Conservation (phyloP, 2,113 vertebrate genomes). For the Tricholaema leucomelas region DNA sequence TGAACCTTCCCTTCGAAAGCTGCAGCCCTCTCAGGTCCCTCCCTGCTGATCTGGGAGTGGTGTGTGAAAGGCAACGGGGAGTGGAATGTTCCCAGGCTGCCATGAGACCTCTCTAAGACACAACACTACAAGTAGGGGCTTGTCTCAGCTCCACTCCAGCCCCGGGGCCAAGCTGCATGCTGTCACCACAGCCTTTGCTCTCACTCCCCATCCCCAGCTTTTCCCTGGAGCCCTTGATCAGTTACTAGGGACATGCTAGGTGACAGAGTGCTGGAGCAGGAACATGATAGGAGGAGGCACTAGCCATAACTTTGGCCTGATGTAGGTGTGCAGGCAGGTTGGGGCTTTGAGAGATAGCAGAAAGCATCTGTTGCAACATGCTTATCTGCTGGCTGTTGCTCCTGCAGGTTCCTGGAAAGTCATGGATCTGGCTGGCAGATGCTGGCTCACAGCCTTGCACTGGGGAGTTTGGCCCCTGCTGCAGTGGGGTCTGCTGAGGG, state of each 20-base stretch:
- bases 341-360: not conserved
- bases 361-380: not conserved
- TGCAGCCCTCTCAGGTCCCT: not conserved
- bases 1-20: not conserved
- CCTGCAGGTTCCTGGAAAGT: not conserved
- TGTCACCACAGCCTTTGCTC: not conserved
- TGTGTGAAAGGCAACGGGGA: not conserved
- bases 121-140: not conserved
- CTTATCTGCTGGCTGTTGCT: not conserved
- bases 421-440: not conserved
- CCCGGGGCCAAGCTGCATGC: not conserved
- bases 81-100: not conserved
- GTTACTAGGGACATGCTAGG: not conserved
- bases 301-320: not conserved
- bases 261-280: not conserved
- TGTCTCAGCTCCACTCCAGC: not conserved
- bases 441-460: accelerated
- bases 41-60: not conserved
- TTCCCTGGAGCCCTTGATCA: not conserved
- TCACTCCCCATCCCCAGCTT: not conserved
- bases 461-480: not conserved
- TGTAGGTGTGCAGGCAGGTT: not conserved
- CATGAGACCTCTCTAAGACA: not conserved
- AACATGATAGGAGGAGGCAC: not conserved
- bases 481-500: not conserved